Base-by-base conservation (phyloP, 1,140 invertebrate species). In the Cylas formicarius region DNA sequence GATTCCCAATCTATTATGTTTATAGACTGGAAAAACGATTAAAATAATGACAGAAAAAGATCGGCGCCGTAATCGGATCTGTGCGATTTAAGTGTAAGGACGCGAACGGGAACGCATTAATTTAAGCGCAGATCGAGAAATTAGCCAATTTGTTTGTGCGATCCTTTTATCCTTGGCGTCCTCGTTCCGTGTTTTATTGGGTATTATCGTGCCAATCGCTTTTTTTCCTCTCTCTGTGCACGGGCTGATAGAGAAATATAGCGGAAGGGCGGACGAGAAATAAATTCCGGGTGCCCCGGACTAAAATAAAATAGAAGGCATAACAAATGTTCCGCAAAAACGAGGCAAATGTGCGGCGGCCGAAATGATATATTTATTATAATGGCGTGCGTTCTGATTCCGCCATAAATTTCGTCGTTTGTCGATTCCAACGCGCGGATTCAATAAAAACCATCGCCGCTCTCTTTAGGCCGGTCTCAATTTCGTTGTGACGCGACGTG, bases 281-380 rank as follows among this genome's bases (percentile, higher is more conserved):
- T 53, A 53, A 53, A 53, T 49, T 53, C 40, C n/a, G 35, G 26
- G 36, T n/a, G n/a, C 48, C 45, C 50, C 44, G 21, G 48, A 49
- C 37, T 45, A 44, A 46, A 56, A 50, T 56, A 56, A 47, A 50
- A 56, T 50, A 48, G 46, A 51, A 43, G 32, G 44, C 54, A 51
- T 52, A 56, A 56, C 52, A 52, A 56, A 56, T 54, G 55, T 49
- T 47, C 45, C 45, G 39, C 48, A 56, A 56, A 56, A 56, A 52
- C 52, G 48, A 52, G 45, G 41, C 49, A 54, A 56, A 56, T 50
- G 10, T 36, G 45, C 54, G 23, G 18, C 40, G 34, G 35, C 53
- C 38, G 47, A 50, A 56, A 54, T 46, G 55, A 54, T 54, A 56
- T 52, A 56, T 56, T 56, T 56, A 56, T 56, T 54, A 53, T 56